Evolutionary conservation across 2,113 vertebrate genomes (phyloP).

Genomic region (Cochlearius cochlearius): DNA sequence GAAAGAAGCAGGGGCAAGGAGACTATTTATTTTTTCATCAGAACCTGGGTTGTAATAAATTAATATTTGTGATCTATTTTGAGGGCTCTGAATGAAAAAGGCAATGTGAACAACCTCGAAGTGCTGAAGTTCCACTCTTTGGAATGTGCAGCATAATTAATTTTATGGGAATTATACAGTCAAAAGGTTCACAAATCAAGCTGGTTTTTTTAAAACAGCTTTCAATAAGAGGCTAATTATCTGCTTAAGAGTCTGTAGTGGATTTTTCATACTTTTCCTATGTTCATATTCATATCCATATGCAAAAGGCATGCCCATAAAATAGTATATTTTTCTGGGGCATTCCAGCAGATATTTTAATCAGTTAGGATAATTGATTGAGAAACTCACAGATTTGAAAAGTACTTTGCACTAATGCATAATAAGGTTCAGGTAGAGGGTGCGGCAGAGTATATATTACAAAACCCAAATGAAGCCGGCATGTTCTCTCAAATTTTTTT

Average conservation of each 20-base stretch:
- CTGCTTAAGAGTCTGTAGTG: not conserved
- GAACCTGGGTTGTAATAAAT: not conserved
- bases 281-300: not conserved
- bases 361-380: not conserved
- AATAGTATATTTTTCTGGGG: not conserved
- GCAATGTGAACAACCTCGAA: not conserved
- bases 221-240: not conserved
- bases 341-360: not conserved
- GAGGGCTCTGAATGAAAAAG: not conserved
- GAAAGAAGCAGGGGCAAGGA: not conserved
- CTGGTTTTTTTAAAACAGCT: not conserved
- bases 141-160: not conserved
- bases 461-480: not conserved
- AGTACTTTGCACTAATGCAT: not conserved
- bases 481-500: not conserved
- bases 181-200: conserved; percentile 9
- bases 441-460: not conserved
- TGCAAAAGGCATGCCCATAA: not conserved
- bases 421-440: not conserved
- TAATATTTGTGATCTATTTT: not conserved
- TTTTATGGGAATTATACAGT: not conserved
- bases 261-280: not conserved
- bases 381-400: not conserved
- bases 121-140: not conserved
- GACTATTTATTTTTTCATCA: not conserved